Conservation (phyloP, 2,888 invertebrate species). For the Euplagia quadripunctaria region DNA sequence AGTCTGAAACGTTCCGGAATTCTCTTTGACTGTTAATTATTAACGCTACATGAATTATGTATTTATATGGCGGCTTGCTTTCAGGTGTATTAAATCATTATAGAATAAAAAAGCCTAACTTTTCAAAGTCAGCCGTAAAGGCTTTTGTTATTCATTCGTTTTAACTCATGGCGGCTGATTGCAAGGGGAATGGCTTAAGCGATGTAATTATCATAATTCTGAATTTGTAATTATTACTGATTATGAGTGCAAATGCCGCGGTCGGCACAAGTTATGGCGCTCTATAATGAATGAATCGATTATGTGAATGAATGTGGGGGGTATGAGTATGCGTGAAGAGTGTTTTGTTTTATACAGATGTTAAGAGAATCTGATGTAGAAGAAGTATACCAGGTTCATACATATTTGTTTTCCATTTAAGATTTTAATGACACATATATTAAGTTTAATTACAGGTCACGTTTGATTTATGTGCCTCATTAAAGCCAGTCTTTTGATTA, state of each 20-base stretch:
- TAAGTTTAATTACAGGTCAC: not conserved
- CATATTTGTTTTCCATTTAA: not conserved
- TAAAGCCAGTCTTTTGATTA: not conserved
- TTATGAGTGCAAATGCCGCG: slow-evolving; percentile 38
- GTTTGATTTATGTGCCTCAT: not conserved
- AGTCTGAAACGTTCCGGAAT: not conserved
- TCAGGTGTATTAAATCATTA: not conserved
- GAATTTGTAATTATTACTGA: slow-evolving; percentile 59
- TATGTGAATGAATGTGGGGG: slow-evolving; percentile 51
- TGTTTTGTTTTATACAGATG: slow-evolving; percentile 11
- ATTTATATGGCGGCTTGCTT: slow-evolving; percentile 5
- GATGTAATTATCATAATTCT: slow-evolving; percentile 57
- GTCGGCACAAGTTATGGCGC: slow-evolving; percentile 29
- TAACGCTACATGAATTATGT: not conserved
- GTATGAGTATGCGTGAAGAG: slow-evolving; percentile 15
- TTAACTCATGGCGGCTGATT: slow-evolving; percentile 24
- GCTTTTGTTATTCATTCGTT: slow-evolving; percentile 11
- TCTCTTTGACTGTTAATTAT: not conserved
- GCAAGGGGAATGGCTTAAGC: slow-evolving; percentile 41
- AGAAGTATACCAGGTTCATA: not conserved
- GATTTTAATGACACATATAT: not conserved
- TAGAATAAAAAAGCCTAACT: not conserved
- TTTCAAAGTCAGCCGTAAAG: not conserved
- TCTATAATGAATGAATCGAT: slow-evolving; percentile 65
- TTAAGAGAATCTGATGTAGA: not conserved